These are phyloP conservation scores for Podargus strigoides DNA, from an alignment of 2,797 vertebrate species.

Conservation along the genomic window DNA sequence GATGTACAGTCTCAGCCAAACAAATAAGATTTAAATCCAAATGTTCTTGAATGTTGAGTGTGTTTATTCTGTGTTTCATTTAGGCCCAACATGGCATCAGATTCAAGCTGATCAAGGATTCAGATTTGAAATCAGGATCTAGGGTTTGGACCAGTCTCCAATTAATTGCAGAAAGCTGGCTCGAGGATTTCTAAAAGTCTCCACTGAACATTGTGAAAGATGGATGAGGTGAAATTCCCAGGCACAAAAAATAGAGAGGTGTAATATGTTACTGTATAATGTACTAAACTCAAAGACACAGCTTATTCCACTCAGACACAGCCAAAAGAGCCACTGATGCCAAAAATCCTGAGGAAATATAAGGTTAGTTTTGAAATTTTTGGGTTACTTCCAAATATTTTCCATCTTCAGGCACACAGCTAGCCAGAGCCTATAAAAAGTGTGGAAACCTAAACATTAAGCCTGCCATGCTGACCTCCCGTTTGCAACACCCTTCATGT, in stretches of 20 bases:
- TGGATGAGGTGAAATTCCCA: conserved; percentile 62
- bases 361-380: conserved; percentile 51
- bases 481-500: conserved; percentile 10
- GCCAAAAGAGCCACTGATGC: conserved; percentile 38
- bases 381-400: conserved; percentile 57
- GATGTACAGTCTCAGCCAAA: background rate
- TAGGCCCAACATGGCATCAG: background rate
- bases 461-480: conserved; percentile 6
- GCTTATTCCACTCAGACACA: conserved; percentile 52
- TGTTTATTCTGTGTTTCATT: conserved; percentile 14
- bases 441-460: conserved; percentile 46
- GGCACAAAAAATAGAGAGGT: conserved; percentile 36
- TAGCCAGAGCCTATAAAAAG: conserved; percentile 36
- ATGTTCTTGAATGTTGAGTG: background rate
- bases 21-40: background rate
- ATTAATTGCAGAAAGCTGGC: conserved; percentile 39
- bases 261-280: conserved; percentile 54
- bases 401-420: conserved; percentile 46
- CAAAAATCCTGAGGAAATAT: conserved; percentile 53
- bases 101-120: background rate
- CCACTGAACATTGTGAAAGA: conserved; percentile 48
- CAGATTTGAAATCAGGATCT: conserved; percentile 31
- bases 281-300: conserved; percentile 51
- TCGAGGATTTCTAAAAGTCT: conserved; percentile 49
- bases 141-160: conserved; percentile 5